A percentile compares a stretch with the other conserved stretches of the same genome.
Evolutionary conservation across 2,888 invertebrate species (phyloP).

Genomic region (Steromphala cineraria): DNA sequence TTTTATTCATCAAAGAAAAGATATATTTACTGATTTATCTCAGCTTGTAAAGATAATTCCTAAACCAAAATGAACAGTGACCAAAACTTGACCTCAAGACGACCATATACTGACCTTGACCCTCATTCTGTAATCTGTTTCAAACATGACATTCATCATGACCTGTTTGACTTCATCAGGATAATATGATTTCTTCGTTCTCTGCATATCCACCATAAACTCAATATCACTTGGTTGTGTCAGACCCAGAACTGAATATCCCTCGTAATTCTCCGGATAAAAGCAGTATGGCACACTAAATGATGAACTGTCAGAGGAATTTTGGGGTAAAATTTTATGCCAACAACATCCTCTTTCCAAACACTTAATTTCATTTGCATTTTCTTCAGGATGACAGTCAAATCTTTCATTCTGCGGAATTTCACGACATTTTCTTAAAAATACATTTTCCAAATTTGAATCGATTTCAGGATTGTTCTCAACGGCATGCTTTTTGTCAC

Average conservation of each 20-base stretch:
- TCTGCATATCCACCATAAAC: slow-evolving; percentile 29
- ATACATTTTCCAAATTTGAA: neutral
- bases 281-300: slow-evolving; percentile 49
- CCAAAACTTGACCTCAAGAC: too few species aligned
- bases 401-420: slow-evolving; percentile 35
- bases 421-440: slow-evolving; percentile 30
- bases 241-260: slow-evolving; percentile 38
- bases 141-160: slow-evolving; percentile 50
- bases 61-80: too few species aligned
- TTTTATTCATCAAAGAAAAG: too few species aligned
- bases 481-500: neutral
- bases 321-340: slow-evolving; percentile 25
- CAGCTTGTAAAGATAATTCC: too few species aligned
- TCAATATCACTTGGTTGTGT: slow-evolving; percentile 39
- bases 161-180: slow-evolving; percentile 46
- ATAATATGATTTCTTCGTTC: slow-evolving; percentile 43
- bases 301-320: neutral
- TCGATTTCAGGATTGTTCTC: neutral
- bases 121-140: slow-evolving; percentile 48
- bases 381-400: slow-evolving; percentile 58
- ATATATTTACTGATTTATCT: too few species aligned
- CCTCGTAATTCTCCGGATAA: slow-evolving; percentile 50
- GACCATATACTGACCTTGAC: slow-evolving; percentile 47
- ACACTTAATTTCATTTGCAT: slow-evolving; percentile 38
- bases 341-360: slow-evolving; percentile 56